Percentiles rank a stretch among this genome's conserved stretches.
Conservation (phyloP, 2,888 invertebrate genomes). For the Lypha dubia region DNA sequence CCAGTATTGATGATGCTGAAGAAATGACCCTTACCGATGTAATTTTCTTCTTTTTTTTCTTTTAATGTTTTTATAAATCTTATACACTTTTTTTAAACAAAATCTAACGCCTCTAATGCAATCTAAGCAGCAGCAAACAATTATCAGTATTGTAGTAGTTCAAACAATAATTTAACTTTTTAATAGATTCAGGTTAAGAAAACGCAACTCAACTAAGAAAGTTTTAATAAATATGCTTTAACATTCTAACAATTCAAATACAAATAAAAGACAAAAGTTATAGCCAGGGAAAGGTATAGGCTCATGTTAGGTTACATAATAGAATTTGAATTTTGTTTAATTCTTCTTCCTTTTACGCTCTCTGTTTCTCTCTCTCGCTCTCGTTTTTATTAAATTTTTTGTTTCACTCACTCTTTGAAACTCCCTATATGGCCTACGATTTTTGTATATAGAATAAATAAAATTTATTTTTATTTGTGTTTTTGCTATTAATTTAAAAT, state of each 20-base stretch:
- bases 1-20: constrained; percentile 95
- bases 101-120: constrained; percentile 69
- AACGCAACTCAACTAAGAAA: constrained; percentile 26
- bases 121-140: constrained; percentile 58
- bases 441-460: constrained; percentile 50
- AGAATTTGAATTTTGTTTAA: not conserved
- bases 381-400: not conserved
- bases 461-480: constrained; percentile 20
- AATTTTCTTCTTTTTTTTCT: constrained; percentile 82
- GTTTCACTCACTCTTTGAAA: constrained; percentile 13
- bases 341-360: not conserved
- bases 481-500: constrained; percentile 7
- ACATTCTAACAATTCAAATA: constrained; percentile 36
- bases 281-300: not conserved
- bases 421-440: constrained; percentile 10
- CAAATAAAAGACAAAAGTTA: not conserved
- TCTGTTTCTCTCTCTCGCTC: too few species aligned
- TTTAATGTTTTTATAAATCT: constrained; percentile 33
- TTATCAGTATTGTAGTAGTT: constrained; percentile 49
- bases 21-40: constrained; percentile 93
- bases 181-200: constrained; percentile 17
- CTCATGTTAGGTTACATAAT: not conserved
- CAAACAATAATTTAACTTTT: constrained; percentile 33
- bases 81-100: constrained; percentile 29
- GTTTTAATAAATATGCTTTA: constrained; percentile 40